phyloP scores from a whole-genome alignment of 30 jellyfish, hydroid and myxozoan species.

The Cassiopea xamachana region DNA sequence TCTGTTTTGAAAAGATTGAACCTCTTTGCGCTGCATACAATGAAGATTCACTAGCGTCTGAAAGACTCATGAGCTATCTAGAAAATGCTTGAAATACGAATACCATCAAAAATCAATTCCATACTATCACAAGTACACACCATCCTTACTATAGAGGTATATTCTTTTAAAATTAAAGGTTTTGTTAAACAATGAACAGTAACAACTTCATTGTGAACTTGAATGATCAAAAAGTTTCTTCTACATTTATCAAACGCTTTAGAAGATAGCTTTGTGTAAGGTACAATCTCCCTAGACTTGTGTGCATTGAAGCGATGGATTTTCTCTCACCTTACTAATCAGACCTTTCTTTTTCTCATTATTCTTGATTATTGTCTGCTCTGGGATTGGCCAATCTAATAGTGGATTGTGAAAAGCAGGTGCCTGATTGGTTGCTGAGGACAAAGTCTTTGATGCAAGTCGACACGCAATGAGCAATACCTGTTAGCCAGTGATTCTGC shows the following conservation, averaged over 20 bases:
- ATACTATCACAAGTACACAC: too few relatives aligned
- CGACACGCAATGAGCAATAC: conserved; percentile 58
- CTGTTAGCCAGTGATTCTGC: conserved; percentile 65
- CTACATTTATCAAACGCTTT: background rate
- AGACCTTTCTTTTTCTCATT: conserved; percentile 17
- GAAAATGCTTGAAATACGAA: too few relatives aligned
- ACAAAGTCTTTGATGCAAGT: conserved; percentile 41
- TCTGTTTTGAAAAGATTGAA: too few relatives aligned
- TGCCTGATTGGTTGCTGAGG: conserved; percentile 45
- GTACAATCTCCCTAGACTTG: background rate
- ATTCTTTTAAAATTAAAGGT: too few relatives aligned
- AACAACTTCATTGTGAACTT: too few relatives aligned
- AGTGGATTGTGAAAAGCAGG: conserved; percentile 22
- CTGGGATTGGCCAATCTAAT: conserved; percentile 21
- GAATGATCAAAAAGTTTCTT: background rate
- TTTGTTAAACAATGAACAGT: too few relatives aligned
- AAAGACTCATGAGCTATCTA: too few relatives aligned
- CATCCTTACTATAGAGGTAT: too few relatives aligned
- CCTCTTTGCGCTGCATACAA: too few relatives aligned
- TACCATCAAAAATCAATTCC: too few relatives aligned
- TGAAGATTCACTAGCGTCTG: too few relatives aligned
- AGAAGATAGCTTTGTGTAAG: background rate
- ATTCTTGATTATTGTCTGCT: conserved; percentile 3
- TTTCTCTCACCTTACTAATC: conserved; percentile 13
- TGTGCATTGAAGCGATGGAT: conserved; percentile 53